Evolutionary conservation across 1,140 invertebrate species (phyloP).

Genomic region (Ditylenchus dipsaci): DNA sequence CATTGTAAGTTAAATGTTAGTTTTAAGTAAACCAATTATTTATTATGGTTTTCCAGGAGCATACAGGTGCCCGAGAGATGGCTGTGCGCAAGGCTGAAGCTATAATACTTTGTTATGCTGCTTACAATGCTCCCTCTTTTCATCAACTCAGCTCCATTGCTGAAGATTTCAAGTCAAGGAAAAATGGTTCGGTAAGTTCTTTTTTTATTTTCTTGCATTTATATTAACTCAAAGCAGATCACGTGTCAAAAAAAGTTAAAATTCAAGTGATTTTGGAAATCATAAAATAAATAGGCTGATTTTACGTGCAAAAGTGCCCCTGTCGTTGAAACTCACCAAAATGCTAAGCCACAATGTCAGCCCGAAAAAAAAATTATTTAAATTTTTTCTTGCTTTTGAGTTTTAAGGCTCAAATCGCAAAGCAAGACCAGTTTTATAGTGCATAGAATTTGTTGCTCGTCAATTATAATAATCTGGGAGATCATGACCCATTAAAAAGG

Average conservation of each 20-base stretch:
- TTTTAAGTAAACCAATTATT: not conserved
- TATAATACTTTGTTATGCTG: conserved; percentile 29
- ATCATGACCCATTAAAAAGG: too few relatives aligned
- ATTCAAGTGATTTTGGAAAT: not conserved
- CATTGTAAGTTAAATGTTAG: conserved; percentile 12
- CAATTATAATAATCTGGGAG: too few relatives aligned
- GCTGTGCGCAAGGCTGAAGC: conserved; percentile 26
- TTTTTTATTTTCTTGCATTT: conserved; percentile 3
- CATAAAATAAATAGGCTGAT: conserved; percentile 1
- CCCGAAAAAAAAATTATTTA: too few relatives aligned
- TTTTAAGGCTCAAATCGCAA: too few relatives aligned
- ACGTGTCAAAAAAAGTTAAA: not conserved
- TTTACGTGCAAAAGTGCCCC: not conserved
- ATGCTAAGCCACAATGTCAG: too few relatives aligned
- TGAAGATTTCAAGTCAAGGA: conserved; percentile 23
- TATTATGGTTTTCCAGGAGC: conserved; percentile 2
- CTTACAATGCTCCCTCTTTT: conserved; percentile 24
- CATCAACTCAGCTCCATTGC: conserved; percentile 10
- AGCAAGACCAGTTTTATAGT: too few relatives aligned
- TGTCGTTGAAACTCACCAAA: not conserved
- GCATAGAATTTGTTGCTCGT: too few relatives aligned
- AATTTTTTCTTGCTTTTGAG: too few relatives aligned
- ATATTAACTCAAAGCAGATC: conserved; percentile 1
- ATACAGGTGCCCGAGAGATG: conserved; percentile 32
- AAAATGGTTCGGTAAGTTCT: conserved; percentile 12